Base-by-base conservation (phyloP, 1,140 invertebrate genomes). In the Panagrolaimus sp. region DNA sequence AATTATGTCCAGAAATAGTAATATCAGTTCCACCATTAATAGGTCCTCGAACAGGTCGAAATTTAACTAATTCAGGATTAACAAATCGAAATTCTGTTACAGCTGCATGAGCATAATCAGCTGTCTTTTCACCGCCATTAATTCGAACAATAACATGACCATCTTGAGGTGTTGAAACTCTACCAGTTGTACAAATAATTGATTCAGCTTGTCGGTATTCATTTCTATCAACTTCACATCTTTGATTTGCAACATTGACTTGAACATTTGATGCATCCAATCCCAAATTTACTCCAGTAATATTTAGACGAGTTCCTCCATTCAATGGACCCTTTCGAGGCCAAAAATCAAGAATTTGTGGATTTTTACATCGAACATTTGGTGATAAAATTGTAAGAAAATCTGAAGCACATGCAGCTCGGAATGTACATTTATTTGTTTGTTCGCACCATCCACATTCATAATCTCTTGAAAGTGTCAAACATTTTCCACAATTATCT, bases 201-300 rank as follows among this genome's bases (percentile, higher is more conserved):
- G 63, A 44, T n/a, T 31, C 16, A 5, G 81, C 75, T 5, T 79
- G 63, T 25, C 69, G 69, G 51, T 81, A 81, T 45, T 79, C 79
- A 16, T 16, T 14, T 9, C 91, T 89, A 1, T 92, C 89, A 23
- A 96, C 87, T 67, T 88, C 88, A 85, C 94, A 98, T 0, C 90
- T 89, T 4, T 93, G 90, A 74, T 91, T 89, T 0, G 92, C 93
- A 77, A 97, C 94, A 7, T 89, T 88, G 65, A 97, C 91, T 86
- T 92, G 86, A 0, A 98, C 91, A 84, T 98, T 93, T 74, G 90
- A 89, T 77, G 90, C 88, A 72, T 89, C 89, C 61, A 94, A 87
- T 0, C 95, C 96, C 38, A 98, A 87, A 86, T 98, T 97, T 79
- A 91, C 91, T 8, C 96, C 96, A 86, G 91, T 91, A 67, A 98